phyloP scores from a whole-genome alignment of 2,888 invertebrate species.

The Sphaerophoria taeniata region DNA sequence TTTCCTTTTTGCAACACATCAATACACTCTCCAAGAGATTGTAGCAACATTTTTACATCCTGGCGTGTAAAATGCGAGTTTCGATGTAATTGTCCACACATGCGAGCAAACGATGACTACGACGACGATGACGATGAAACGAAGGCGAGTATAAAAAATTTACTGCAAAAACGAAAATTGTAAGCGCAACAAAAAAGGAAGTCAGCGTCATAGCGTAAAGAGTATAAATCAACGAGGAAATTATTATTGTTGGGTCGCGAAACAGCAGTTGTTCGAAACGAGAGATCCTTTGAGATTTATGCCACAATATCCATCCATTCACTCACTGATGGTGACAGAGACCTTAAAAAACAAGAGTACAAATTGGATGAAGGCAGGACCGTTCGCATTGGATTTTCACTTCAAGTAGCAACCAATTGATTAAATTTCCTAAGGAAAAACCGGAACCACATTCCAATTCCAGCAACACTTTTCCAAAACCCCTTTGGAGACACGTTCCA shows the following conservation, averaged over 20 bases:
- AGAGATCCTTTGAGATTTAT: slow-evolving; percentile 56
- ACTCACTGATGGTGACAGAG: neutral
- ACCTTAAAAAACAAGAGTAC: neutral
- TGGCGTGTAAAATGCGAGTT: slow-evolving; percentile 22
- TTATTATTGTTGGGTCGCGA: slow-evolving; percentile 65
- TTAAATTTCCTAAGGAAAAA: too few relatives aligned
- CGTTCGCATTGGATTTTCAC: neutral
- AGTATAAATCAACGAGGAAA: slow-evolving; percentile 62
- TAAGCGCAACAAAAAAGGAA: neutral
- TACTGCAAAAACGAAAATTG: neutral
- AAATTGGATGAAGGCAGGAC: neutral
- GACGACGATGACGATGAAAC: slow-evolving; percentile 13
- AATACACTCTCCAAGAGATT: slow-evolving; percentile 40
- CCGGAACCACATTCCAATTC: too few relatives aligned
- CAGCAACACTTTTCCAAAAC: too few relatives aligned
- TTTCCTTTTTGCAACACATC: slow-evolving; percentile 38
- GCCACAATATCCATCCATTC: slow-evolving; percentile 51
- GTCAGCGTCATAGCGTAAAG: slow-evolving; percentile 50
- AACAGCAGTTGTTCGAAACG: slow-evolving; percentile 49
- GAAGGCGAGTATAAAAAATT: slow-evolving; percentile 10
- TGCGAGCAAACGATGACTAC: slow-evolving; percentile 25
- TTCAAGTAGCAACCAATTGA: too few relatives aligned
- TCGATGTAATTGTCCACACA: slow-evolving; percentile 54
- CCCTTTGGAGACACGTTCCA: too few relatives aligned
- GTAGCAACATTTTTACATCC: slow-evolving; percentile 22